Base-by-base conservation (phyloP, 2,113 vertebrate genomes). In the Pelecanoides urinatrix region DNA sequence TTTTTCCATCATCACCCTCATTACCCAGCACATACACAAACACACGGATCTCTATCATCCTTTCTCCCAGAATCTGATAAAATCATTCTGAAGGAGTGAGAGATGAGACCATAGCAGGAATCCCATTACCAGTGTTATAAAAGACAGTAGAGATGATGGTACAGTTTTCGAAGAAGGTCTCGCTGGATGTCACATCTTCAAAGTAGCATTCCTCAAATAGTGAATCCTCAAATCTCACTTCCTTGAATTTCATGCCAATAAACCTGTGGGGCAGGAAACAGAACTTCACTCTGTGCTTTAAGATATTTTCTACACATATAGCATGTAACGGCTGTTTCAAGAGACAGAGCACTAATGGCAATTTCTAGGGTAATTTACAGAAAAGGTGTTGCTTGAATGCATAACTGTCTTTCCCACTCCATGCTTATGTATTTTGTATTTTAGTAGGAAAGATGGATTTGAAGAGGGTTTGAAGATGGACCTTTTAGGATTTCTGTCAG, bases 91-190 rank as follows among this genome's bases (percentile, higher is more conserved):
- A 44, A 80, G n/a, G 50, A 59, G 40, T 12, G 4, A 10, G 62
- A 67, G 36, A 25, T n/a, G 40, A 74, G 11, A 27, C 13, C 7
- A 1, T 5, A 49, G 42, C 59, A 75, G 19, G 62, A 77, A 22
- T 44, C 22, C 45, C 44, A 79, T 95, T 96, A 99, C 99, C 99
- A 40, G 99, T 99, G 96, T 99, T 99, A 63, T 99, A 99, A 97
- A 99, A 99, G 90, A 98, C 29, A 1, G 99, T 99, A 34, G 98
- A 98, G 93, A 98, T 98, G 73, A 99, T 98, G 85, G 99, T 99
- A 97, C 99, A 99, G 78, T 99, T 99, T 98, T 99, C 99, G 58
- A 99, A 99, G 97, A 99, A 99, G 52, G 99, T 99, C 93, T 99
- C 99, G 2, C 97, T 99, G 23, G 99, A 99, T 76, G 95, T 99